A percentile compares a stretch with the other conserved stretches of the same genome.
Conservation (phyloP, 2,888 invertebrate species). For the Hyposoter didymator region DNA sequence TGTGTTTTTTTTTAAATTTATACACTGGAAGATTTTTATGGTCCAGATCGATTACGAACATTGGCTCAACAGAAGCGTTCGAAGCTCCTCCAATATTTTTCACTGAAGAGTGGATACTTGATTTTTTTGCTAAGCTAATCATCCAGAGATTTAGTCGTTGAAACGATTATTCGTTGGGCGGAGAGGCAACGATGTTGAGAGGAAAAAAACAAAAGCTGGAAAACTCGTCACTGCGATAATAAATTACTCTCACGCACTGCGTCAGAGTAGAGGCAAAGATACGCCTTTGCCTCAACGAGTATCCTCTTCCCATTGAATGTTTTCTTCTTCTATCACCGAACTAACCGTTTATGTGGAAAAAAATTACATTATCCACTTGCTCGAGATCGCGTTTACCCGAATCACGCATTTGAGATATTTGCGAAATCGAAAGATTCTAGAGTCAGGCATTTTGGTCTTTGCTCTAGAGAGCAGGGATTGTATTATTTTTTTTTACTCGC, state of each 20-base stretch:
- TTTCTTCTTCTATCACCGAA: constrained; percentile 22
- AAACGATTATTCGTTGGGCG: background rate
- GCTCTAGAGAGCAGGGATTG: background rate
- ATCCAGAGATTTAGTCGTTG: background rate
- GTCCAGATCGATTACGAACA: background rate
- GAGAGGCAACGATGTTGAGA: background rate
- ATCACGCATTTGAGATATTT: constrained; percentile 16
- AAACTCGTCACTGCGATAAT: background rate
- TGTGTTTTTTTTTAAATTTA: background rate
- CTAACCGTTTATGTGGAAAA: constrained; percentile 67
- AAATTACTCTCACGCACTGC: constrained; percentile 21
- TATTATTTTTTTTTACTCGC: background rate
- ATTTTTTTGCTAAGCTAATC: background rate
- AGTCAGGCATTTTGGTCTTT: background rate
- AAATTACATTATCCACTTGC: constrained; percentile 70
- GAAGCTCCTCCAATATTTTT: background rate
- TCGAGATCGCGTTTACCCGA: constrained; percentile 33
- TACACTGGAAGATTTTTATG: background rate
- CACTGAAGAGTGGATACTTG: background rate
- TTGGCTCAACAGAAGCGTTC: background rate
- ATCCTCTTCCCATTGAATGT: constrained; percentile 7
- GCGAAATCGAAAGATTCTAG: background rate
- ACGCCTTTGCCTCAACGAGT: background rate
- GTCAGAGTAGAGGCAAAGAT: too few relatives aligned
- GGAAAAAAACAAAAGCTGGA: background rate